Percentiles rank a stretch among this genome's conserved stretches.
These are phyloP conservation scores for Xenopus borealis DNA, from an alignment of 2,113 vertebrate species.

Conservation along the genomic window DNA sequence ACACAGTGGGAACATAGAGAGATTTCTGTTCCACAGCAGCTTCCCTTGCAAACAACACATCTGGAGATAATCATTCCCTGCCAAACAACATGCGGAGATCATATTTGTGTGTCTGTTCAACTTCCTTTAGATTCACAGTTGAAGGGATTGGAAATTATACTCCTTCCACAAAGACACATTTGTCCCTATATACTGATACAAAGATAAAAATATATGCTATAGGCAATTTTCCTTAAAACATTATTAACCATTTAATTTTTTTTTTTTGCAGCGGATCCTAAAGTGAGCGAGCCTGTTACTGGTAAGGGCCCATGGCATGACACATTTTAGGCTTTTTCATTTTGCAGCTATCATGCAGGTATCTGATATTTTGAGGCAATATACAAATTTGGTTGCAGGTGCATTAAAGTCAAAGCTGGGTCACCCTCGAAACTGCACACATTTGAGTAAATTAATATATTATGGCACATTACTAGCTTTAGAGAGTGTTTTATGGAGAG, in stretches of 20 bases:
- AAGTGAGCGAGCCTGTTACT: constrained; percentile 85
- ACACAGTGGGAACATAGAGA: constrained; percentile 22
- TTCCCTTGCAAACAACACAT: constrained; percentile 22
- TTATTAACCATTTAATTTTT: too few relatives aligned
- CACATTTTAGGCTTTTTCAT: too few relatives aligned
- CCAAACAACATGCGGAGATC: not conserved
- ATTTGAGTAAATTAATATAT: too few relatives aligned
- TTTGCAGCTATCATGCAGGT: too few relatives aligned
- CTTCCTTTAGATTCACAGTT: not conserved
- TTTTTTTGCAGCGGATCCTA: constrained; percentile 80
- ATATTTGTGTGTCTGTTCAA: not conserved
- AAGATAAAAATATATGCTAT: too few relatives aligned
- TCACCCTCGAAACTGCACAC: too few relatives aligned
- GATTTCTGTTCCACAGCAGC: constrained; percentile 17
- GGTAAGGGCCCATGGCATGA: constrained; percentile 59
- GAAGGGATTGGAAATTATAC: constrained; percentile 4
- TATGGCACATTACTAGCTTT: too few relatives aligned
- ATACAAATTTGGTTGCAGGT: too few relatives aligned
- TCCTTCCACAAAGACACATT: not conserved
- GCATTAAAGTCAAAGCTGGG: too few relatives aligned
- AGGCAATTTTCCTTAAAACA: too few relatives aligned
- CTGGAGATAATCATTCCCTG: constrained; percentile 3
- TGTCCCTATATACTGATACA: not conserved
- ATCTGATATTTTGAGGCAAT: too few relatives aligned
- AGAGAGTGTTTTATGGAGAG: too few relatives aligned